phyloP scores from a whole-genome alignment of 2,113 vertebrate genomes.

The Stigmatopora argus region DNA sequence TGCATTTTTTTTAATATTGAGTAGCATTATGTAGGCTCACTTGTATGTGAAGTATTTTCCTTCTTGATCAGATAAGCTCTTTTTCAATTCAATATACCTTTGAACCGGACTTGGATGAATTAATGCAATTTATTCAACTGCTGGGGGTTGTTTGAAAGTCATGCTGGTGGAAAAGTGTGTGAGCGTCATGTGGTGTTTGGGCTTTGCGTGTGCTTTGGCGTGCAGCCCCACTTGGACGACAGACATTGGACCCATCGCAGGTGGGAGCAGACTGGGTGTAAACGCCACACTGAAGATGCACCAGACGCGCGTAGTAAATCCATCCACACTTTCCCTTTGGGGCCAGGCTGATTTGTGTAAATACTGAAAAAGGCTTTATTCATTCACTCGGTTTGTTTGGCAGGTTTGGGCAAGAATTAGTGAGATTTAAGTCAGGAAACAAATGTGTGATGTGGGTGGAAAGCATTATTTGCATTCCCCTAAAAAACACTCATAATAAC shows the following conservation, averaged over 20 bases:
- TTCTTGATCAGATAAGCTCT: not conserved
- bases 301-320: constrained; percentile 32
- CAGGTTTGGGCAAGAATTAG: constrained; percentile 12
- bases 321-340: not conserved
- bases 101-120: not conserved
- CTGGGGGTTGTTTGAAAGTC: not conserved
- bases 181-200: constrained; percentile 22
- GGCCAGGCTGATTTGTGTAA: constrained; percentile 10
- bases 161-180: not conserved
- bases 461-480: not conserved
- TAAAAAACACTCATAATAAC: not conserved
- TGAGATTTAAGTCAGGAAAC: constrained; percentile 17
- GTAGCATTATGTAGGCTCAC: not conserved
- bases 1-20: not conserved
- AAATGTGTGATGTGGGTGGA: constrained; percentile 18
- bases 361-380: constrained; percentile 18
- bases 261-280: constrained; percentile 56
- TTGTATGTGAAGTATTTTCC: not conserved
- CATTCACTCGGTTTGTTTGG: constrained; percentile 18
- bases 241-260: constrained; percentile 39
- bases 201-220: constrained; percentile 39
- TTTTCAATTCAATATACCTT: not conserved
- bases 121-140: not conserved
- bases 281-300: constrained; percentile 51
- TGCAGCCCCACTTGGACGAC: constrained; percentile 34